These are phyloP conservation scores for Temnothorax ravouxi DNA, from an alignment of 2,888 invertebrate genomes.

Conservation along the genomic window DNA sequence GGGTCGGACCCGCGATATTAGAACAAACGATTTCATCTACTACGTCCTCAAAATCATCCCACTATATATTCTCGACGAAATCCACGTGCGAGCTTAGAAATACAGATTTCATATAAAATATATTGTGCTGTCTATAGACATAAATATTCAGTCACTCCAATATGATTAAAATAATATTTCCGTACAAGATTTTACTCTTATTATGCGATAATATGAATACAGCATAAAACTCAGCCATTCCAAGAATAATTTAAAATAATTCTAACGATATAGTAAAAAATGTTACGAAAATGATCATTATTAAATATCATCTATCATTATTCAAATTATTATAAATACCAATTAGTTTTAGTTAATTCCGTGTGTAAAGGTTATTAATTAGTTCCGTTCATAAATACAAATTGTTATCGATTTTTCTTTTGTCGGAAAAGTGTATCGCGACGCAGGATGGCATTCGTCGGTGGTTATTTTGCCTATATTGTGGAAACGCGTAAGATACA, in stretches of 20 bases:
- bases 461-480: neutral
- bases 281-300: neutral
- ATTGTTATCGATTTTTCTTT: neutral
- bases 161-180: constrained; percentile 3
- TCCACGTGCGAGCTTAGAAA: constrained; percentile 5
- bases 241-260: constrained; percentile 7
- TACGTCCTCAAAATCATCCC: constrained; percentile 45
- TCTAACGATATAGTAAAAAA: neutral
- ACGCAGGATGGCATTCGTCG: neutral
- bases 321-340: neutral
- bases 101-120: constrained; percentile 28
- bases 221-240: neutral
- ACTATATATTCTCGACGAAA: constrained; percentile 17
- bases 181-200: neutral
- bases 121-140: neutral
- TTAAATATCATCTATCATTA: neutral
- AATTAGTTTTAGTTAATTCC: neutral
- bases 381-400: neutral
- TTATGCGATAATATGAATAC: neutral
- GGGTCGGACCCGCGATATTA: constrained; percentile 67
- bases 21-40: constrained; percentile 76
- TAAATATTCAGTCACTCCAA: neutral
- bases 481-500: neutral
- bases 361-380: constrained; percentile 3
- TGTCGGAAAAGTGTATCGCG: neutral